phyloP scores from a whole-genome alignment of 2,797 vertebrate species.

The Vespertilio murinus region DNA sequence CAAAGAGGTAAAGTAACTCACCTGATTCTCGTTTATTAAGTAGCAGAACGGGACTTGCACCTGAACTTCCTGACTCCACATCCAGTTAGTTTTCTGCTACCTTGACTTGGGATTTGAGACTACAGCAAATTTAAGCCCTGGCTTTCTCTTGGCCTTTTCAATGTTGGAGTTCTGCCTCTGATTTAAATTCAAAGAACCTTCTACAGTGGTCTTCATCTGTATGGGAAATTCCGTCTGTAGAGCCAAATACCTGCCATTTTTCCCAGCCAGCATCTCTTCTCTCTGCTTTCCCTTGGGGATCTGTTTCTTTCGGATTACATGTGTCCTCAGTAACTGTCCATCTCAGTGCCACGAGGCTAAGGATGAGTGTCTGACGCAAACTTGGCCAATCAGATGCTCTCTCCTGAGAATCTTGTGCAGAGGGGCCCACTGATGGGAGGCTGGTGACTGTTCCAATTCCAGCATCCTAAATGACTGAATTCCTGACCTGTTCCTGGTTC shows the following conservation, averaged over 20 bases:
- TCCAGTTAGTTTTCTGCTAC: not conserved
- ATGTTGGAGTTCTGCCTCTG: not conserved
- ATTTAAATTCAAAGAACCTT: slow-evolving; percentile 1
- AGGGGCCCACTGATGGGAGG: not conserved
- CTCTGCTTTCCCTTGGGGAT: not conserved
- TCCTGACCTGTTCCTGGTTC: not conserved
- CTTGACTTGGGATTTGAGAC: not conserved
- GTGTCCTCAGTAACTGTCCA: not conserved
- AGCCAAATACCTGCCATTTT: not conserved
- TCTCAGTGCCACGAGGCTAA: not conserved
- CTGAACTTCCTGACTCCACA: not conserved
- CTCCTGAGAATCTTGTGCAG: not conserved
- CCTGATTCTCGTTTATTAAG: not conserved
- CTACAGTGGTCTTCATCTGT: not conserved
- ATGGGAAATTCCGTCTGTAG: not conserved
- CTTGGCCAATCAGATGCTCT: not conserved
- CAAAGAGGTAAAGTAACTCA: not conserved
- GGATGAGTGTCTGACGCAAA: not conserved
- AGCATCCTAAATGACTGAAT: not conserved
- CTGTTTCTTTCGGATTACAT: not conserved
- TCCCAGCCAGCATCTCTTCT: not conserved
- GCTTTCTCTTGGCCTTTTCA: not conserved
- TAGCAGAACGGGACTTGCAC: not conserved
- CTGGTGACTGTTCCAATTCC: not conserved
- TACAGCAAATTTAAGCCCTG: not conserved